Conservation (phyloP, 2,113 vertebrate species). For the Indri indri region DNA sequence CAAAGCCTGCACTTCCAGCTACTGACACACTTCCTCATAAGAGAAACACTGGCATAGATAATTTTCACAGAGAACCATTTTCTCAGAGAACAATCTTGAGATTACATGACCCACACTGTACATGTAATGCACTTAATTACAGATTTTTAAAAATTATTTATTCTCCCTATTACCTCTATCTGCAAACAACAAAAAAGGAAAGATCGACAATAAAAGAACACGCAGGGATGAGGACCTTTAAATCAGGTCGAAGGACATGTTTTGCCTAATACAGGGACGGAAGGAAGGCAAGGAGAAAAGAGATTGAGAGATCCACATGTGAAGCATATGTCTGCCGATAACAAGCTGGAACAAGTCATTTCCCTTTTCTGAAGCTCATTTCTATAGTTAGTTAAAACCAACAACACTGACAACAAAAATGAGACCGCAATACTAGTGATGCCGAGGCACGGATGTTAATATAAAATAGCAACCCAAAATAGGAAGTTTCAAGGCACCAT, state of each 20-base stretch:
- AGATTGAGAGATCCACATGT: background rate
- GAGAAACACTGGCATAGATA: background rate
- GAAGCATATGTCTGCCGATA: background rate
- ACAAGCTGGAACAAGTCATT: background rate
- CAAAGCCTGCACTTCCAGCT: background rate
- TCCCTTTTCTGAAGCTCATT: background rate
- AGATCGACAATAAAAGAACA: background rate
- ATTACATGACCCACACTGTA: background rate
- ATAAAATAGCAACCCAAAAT: background rate
- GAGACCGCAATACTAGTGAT: accelerated
- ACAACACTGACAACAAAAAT: background rate
- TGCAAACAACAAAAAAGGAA: background rate
- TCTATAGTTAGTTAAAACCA: background rate
- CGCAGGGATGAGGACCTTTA: background rate
- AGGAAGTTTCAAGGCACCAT: background rate
- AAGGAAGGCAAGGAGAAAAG: background rate
- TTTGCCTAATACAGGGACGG: background rate
- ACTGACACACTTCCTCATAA: background rate
- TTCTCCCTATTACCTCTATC: background rate
- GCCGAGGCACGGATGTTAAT: background rate
- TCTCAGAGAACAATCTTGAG: background rate
- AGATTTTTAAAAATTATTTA: background rate
- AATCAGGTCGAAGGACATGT: background rate
- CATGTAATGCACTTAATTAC: background rate
- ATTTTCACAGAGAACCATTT: background rate